Base-by-base conservation (phyloP, 2,888 invertebrate species). In the Drosophila niveifrons region DNA sequence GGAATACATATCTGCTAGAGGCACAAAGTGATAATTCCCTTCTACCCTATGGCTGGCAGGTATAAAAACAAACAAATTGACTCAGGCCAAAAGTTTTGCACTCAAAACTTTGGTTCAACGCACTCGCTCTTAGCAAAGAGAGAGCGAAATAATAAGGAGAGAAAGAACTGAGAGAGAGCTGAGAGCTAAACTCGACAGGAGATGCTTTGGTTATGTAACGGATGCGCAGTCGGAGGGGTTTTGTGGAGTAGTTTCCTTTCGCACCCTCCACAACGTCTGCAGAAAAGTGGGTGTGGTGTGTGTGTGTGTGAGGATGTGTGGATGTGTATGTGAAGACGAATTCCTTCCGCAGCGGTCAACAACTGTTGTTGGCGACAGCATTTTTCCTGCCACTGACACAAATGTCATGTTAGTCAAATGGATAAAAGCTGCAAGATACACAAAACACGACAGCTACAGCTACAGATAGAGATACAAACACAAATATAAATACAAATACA, bases 231-330 rank as follows among this genome's bases (percentile, higher is more conserved):
- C 17, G 46, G 56, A 58, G 69, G 23, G 23, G 23, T 6, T 6
- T 55, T 48, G 56, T 44, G 55, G 28, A 28, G 39, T 69, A n/a
- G n/a, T 71, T 67, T 64, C 58, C 55, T 66, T 71, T 57, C 17
- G 71, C 57, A 17, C 55, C 10, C 55, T 23, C 23, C 23, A 4
- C 23, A 6, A 23, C 62, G 84, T 62, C 72, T 75, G 68, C 55
- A 53, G 56, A 51, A 61, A 72, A 61, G 82, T 82, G 82, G 88
- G 83, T 72, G 90, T 77, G 89, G 88, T 85, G 74, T 68, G 43
- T 15, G 23, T 39, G 51, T 29, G 23, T 39, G 47, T 57, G 57
- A 47, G 56, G n/a, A 13, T 8, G 2, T 13, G 11, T 10, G 10
- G 34, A 11, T 23, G 23, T 23, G 23, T n/a, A n/a, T 31, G 17